Percentiles rank a stretch among this genome's conserved stretches.
Conservation (phyloP, 1,140 invertebrate genomes). For the Drosophila sulfurigaster region DNA sequence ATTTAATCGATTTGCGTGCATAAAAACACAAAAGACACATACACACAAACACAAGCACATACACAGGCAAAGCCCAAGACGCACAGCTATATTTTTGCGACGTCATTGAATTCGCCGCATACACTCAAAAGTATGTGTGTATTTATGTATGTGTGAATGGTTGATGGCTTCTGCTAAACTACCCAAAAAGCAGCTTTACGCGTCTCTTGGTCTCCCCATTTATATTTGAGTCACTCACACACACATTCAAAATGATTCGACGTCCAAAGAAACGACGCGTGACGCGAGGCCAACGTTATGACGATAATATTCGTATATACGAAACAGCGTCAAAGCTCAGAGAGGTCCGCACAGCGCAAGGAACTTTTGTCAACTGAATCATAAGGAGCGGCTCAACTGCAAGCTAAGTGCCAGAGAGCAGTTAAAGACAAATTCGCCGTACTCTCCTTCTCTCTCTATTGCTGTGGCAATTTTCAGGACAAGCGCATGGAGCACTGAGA, state of each 20-base stretch:
- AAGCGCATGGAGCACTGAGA: slow-evolving; percentile 21
- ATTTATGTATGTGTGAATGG: slow-evolving; percentile 39
- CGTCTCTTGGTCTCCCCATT: slow-evolving; percentile 45
- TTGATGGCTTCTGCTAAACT: slow-evolving; percentile 39
- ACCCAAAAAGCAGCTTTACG: slow-evolving; percentile 52
- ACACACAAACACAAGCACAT: slow-evolving; percentile 36
- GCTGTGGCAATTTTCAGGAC: slow-evolving; percentile 44
- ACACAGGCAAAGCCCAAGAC: slow-evolving; percentile 46
- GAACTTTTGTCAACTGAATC: slow-evolving; percentile 73
- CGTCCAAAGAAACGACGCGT: slow-evolving; percentile 65
- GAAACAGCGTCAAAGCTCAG: slow-evolving; percentile 22
- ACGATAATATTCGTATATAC: slow-evolving; percentile 30
- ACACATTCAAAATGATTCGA: slow-evolving; percentile 34
- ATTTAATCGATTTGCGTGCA: slow-evolving; percentile 73
- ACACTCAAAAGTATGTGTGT: slow-evolving; percentile 50
- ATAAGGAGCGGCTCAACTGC: slow-evolving; percentile 54
- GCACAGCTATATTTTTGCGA: slow-evolving; percentile 69
- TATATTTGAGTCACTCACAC: slow-evolving; percentile 24
- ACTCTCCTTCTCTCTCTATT: slow-evolving; percentile 7
- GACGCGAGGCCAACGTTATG: slow-evolving; percentile 53
- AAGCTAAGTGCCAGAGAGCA: slow-evolving; percentile 7
- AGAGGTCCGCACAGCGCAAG: slow-evolving; percentile 63
- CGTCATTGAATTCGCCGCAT: slow-evolving; percentile 80
- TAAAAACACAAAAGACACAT: slow-evolving; percentile 46
- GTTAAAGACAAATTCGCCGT: not conserved